Evolutionary conservation across 2,113 vertebrate species (phyloP).

Genomic region (Urocitellus parryii): DNA sequence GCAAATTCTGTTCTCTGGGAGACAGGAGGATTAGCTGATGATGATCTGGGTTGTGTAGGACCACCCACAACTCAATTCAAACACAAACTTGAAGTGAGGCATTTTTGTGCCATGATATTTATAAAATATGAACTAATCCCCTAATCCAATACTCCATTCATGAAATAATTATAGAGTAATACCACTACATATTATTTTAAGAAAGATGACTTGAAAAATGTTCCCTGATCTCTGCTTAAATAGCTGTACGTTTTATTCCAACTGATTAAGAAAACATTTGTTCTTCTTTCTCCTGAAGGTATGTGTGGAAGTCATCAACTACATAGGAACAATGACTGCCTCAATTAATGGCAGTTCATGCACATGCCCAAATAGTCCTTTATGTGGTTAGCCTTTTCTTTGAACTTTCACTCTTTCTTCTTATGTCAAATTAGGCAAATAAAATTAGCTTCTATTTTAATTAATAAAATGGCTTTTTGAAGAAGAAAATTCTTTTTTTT

Average conservation of each 20-base stretch:
- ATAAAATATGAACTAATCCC: conserved; percentile 50
- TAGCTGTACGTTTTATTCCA: background rate
- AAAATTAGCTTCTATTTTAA: conserved; percentile 12
- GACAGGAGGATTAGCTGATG: conserved; percentile 45
- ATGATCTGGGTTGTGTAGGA: conserved; percentile 24
- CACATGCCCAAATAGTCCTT: background rate
- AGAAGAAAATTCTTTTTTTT: background rate
- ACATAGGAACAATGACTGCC: background rate
- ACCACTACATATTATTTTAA: background rate
- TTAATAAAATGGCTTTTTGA: background rate
- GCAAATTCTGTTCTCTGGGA: conserved; percentile 65
- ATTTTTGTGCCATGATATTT: conserved; percentile 46
- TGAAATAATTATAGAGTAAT: conserved; percentile 12
- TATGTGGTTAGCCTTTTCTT: background rate
- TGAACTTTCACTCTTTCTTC: background rate
- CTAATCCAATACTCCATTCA: background rate
- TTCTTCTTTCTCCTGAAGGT: background rate
- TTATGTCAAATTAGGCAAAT: background rate
- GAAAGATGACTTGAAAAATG: conserved; percentile 57
- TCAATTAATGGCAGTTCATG: background rate
- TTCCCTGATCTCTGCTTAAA: conserved; percentile 16
- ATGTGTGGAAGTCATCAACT: background rate
- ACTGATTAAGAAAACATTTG: background rate
- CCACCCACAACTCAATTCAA: conserved; percentile 75
- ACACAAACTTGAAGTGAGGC: conserved; percentile 38